Conservation (phyloP, 2,113 vertebrate genomes). For the Falcunculus frontatus region DNA sequence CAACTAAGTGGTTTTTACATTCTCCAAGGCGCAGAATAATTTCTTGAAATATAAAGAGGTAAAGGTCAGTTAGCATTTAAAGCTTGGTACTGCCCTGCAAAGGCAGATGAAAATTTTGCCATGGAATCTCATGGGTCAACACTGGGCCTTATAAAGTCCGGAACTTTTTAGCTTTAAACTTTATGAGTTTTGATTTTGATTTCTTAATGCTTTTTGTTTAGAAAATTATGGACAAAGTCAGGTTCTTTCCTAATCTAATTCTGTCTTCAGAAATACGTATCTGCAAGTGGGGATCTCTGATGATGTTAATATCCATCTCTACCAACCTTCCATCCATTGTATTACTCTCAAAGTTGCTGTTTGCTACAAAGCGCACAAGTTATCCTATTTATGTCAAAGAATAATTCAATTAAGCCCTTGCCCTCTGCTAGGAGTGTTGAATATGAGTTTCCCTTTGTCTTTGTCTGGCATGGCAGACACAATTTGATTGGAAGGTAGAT, state of each 20-base stretch:
- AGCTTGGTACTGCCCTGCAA: not conserved
- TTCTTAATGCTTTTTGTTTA: not conserved
- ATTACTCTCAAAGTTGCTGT: not conserved
- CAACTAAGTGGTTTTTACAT: not conserved
- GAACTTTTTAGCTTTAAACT: not conserved
- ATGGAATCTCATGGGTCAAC: not conserved
- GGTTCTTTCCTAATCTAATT: not conserved
- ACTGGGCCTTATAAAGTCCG: not conserved
- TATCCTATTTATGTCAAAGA: conserved; percentile 51
- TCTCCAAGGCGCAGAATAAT: not conserved
- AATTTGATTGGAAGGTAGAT: conserved; percentile 24
- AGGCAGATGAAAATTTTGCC: not conserved
- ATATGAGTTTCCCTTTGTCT: conserved; percentile 23
- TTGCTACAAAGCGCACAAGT: not conserved
- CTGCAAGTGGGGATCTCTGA: not conserved
- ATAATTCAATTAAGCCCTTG: conserved; percentile 51
- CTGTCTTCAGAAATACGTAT: not conserved
- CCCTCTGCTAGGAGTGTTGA: not conserved
- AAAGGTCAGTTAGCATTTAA: not conserved
- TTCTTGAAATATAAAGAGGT: not conserved
- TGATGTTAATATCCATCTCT: not conserved
- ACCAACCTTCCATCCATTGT: not conserved
- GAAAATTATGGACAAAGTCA: not conserved
- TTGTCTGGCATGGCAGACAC: not conserved
- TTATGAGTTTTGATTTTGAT: not conserved